These are phyloP conservation scores for Cosmorhoe ocellata DNA, from an alignment of 2,888 invertebrate genomes.

Conservation along the genomic window DNA sequence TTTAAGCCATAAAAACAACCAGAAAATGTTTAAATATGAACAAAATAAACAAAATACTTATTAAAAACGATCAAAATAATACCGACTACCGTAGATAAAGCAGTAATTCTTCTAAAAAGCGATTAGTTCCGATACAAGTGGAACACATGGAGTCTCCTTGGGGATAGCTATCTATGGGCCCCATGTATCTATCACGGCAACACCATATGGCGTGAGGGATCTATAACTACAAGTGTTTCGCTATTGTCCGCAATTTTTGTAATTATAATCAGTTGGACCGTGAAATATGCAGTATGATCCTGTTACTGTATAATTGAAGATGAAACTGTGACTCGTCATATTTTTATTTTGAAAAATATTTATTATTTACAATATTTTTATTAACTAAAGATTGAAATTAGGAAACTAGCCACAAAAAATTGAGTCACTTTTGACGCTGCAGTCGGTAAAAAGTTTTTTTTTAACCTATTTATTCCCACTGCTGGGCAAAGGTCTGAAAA, in stretches of 20 bases:
- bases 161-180: constrained; percentile 30
- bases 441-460: too few species aligned
- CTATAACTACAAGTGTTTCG: constrained; percentile 65
- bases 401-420: too few species aligned
- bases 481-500: too few species aligned
- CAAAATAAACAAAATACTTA: constrained; percentile 1
- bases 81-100: constrained; percentile 42
- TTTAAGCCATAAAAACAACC: too few species aligned
- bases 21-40: too few species aligned
- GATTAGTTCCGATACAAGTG: constrained; percentile 76
- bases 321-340: too few species aligned
- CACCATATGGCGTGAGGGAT: constrained; percentile 74
- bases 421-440: too few species aligned
- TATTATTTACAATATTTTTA: too few species aligned
- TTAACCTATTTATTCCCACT: too few species aligned
- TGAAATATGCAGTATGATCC: constrained; percentile 58
- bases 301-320: neutral
- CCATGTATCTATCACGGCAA: constrained; percentile 46
- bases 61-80: constrained; percentile 34
- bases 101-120: constrained; percentile 49
- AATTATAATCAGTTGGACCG: constrained; percentile 61
- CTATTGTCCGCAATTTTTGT: constrained; percentile 48
- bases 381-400: too few species aligned
- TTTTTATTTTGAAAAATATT: too few species aligned
- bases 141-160: constrained; percentile 52